Percentiles rank a stretch among this genome's conserved stretches.
Conservation (phyloP, 2,888 invertebrate genomes). For the Lacanobia wlatinum region DNA sequence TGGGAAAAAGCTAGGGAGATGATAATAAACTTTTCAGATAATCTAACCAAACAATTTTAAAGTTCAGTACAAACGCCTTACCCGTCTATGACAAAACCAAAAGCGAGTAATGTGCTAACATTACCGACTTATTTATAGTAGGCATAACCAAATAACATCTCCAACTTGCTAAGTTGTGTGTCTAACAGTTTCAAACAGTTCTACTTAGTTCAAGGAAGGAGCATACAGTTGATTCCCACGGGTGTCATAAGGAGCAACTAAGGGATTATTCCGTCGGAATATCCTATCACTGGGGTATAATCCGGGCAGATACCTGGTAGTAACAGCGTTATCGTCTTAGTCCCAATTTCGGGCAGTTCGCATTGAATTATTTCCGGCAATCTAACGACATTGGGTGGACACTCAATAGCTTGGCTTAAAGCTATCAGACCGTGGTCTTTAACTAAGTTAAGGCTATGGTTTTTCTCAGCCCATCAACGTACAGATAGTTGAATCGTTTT, state of each 20-base stretch:
- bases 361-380: conserved; percentile 3
- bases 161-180: conserved; percentile 23
- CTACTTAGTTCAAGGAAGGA: conserved; percentile 7
- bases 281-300: conserved; percentile 14
- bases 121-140: neutral
- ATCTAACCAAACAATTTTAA: no score
- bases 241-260: conserved; percentile 20
- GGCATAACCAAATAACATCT: conserved; percentile 11
- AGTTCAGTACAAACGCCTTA: no score
- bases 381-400: neutral
- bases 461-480: no score
- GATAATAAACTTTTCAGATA: no score
- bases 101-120: neutral
- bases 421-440: neutral
- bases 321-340: neutral
- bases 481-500: neutral
- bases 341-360: neutral
- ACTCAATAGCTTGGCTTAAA: neutral
- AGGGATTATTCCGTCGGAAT: conserved; percentile 30
- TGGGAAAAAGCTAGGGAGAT: no score
- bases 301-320: conserved; percentile 12
- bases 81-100: neutral
- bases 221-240: conserved; percentile 22
- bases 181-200: conserved; percentile 35
- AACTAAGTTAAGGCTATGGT: neutral